Percentiles rank a stretch among this genome's conserved stretches.
phyloP scores from a whole-genome alignment of 2,797 vertebrate genomes.

The Chloroceryle amazona region DNA sequence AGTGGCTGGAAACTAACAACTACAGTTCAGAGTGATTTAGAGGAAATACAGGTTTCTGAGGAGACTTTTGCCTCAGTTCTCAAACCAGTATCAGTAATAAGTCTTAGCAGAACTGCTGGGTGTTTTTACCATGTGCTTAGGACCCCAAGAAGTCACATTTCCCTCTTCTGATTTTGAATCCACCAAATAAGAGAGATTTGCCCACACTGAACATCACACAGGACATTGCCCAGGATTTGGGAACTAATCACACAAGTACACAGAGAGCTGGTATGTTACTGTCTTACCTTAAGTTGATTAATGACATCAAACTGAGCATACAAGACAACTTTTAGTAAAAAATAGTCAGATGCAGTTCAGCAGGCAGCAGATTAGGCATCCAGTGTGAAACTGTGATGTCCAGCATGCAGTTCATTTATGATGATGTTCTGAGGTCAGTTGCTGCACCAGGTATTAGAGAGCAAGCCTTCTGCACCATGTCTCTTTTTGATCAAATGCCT shows the following conservation, averaged over 20 bases:
- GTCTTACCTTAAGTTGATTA: not conserved
- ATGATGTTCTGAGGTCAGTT: not conserved
- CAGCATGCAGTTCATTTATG: not conserved
- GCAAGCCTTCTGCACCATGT: not conserved
- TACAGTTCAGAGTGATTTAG: not conserved
- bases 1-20: not conserved
- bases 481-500: not conserved
- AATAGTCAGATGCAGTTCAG: not conserved
- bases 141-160: not conserved
- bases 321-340: not conserved
- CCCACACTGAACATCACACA: not conserved
- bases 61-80: not conserved
- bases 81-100: not conserved
- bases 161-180: not conserved
- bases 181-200: not conserved
- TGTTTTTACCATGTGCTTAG: not conserved
- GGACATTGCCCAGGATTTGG: not conserved
- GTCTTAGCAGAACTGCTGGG: not conserved
- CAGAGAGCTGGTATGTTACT: not conserved
- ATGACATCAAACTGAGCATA: not conserved
- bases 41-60: not conserved
- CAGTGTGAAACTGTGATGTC: not conserved
- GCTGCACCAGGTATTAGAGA: not conserved
- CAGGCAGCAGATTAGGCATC: rapidly evolving
- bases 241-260: not conserved